Conservation (phyloP, 1,140 invertebrate species). For the Papilio aristodemus region DNA sequence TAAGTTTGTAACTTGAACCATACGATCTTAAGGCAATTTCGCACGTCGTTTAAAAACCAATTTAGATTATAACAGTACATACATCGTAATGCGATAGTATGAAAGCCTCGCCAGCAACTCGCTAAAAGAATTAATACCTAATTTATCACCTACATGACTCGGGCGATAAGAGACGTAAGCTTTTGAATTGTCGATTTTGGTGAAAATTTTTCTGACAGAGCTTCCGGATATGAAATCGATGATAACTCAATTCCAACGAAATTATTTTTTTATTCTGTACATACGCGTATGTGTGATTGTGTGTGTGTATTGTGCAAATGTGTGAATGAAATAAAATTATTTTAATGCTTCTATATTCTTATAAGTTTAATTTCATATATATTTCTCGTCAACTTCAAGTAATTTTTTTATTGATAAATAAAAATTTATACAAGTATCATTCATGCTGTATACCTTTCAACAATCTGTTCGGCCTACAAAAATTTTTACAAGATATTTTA, state of each 20-base stretch:
- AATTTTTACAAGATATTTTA: not conserved
- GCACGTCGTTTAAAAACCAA: conserved; percentile 33
- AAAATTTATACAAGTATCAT: not conserved
- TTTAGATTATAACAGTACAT: conserved; percentile 35
- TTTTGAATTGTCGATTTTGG: not conserved
- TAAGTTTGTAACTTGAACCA: conserved; percentile 3
- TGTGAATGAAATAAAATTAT: too few species aligned
- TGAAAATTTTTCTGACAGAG: not conserved
- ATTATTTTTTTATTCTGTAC: too few species aligned
- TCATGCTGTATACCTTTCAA: not conserved
- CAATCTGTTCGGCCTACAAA: not conserved
- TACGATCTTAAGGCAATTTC: conserved; percentile 17
- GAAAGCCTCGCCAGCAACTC: not conserved
- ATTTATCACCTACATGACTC: not conserved
- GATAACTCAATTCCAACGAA: not conserved
- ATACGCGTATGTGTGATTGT: too few species aligned
- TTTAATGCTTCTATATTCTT: too few species aligned
- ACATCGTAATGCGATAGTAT: conserved; percentile 23
- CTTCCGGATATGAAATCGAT: not conserved
- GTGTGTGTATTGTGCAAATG: too few species aligned
- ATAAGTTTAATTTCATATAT: too few species aligned
- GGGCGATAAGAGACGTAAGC: not conserved
- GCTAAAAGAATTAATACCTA: conserved; percentile 16
- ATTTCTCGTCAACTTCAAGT: too few species aligned
- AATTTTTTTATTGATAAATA: not conserved